phyloP scores from a whole-genome alignment of 2,113 vertebrate genomes.

The Phalacrocorax aristotelis region DNA sequence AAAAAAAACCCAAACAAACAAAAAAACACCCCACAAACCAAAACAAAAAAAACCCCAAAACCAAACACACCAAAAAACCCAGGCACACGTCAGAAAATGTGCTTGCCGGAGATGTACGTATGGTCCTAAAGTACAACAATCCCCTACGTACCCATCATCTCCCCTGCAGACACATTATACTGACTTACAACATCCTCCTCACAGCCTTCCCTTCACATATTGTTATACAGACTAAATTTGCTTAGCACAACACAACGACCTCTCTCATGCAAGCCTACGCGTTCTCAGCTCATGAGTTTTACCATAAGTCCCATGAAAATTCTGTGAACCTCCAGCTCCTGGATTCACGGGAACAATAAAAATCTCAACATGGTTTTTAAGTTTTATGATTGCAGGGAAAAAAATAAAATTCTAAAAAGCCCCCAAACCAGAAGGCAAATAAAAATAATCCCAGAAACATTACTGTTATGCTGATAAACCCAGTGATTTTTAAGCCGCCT shows the following conservation, averaged over 20 bases:
- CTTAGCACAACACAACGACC: not conserved
- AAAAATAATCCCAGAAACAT: constrained; percentile 51
- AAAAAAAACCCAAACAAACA: not conserved
- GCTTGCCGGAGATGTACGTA: not conserved
- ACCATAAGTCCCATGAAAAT: not conserved
- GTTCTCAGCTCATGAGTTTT: not conserved
- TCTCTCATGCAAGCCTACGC: not conserved
- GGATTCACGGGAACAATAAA: constrained; percentile 47
- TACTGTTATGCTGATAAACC: constrained; percentile 12
- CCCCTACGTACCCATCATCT: not conserved
- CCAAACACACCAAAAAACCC: not conserved
- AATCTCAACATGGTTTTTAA: constrained; percentile 16
- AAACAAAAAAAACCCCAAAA: not conserved
- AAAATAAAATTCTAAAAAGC: constrained; percentile 16
- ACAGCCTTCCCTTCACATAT: not conserved
- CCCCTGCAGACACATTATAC: not conserved
- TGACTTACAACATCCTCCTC: not conserved
- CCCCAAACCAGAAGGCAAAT: constrained; percentile 46
- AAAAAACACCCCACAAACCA: not conserved
- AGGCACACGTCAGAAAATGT: not conserved
- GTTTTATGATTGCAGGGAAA: constrained; percentile 14
- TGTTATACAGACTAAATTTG: not conserved
- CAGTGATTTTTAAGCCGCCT: not conserved
- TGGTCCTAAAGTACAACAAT: not conserved
- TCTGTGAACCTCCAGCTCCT: constrained; percentile 37